Evolutionary conservation across 2,888 invertebrate species (phyloP), one percentile per base, ranked within the genome.

Genomic region (Drosophila suboccidentalis): DNA sequence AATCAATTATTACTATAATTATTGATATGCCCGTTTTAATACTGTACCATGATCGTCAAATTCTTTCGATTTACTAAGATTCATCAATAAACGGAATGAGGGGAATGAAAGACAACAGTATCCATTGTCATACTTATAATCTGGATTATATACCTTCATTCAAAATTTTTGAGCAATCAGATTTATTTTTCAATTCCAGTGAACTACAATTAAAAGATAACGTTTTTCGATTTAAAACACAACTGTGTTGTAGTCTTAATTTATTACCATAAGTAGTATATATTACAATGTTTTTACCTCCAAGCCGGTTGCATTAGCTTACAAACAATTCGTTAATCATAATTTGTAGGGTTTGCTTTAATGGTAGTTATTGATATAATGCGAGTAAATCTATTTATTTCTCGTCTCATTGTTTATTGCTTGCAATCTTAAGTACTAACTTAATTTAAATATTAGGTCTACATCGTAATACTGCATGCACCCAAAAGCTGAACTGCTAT

Each of bases 401-500:
- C 53, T 57, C 46, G 38, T 54, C 26, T 62, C 39, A 44, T 61
- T 19, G 13, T 44, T 71, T 75, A 75, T 75, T 75, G 75, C 75
- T 76, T 76, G 39, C 57, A 71, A 55, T 71, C 47, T 47, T 79
- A 46, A 11, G 17, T 29, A 39, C 53, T 60, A 70, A 44, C 62
- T 55, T 59, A 54, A 62, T 78, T 54, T 59, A 41, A 43, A 9
- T 26, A 32, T 32, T 32, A 61, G 36, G 29, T 61, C 29, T 29
- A 29, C 8, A 8, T 29, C 13, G 60, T 81, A 81, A 80, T 82
- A 85, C 85, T 85, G 82, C 68, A 78, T 69, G 55, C 62, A 53
- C 41, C 55, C 55, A 46, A 58, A 46, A 54, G 19, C 13, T 53
- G 15, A 67, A 51, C 44, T 46, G 43, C 43, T 51, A 57, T 58